Evolutionary conservation across 2,113 vertebrate genomes (phyloP).

Genomic region (Cynoglossus semilaevis): DNA sequence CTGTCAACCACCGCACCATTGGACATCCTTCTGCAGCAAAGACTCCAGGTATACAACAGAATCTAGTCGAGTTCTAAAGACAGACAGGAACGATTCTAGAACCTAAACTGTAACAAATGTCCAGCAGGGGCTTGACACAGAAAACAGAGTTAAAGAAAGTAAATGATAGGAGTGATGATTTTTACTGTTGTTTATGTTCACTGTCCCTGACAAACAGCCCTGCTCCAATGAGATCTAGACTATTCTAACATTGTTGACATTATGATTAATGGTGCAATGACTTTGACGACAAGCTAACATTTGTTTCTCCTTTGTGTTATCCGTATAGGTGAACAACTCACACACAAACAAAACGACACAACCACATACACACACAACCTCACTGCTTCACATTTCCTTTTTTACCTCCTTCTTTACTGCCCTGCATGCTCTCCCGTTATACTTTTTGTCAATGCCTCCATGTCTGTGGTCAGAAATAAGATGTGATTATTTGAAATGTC

Average conservation of each 20-base stretch:
- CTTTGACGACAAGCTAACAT: conserved; percentile 50
- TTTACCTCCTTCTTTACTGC: conserved; percentile 14
- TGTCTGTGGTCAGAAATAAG: too few relatives aligned
- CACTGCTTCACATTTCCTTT: conserved; percentile 9
- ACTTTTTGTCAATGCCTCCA: too few relatives aligned
- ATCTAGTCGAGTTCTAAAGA: conserved; percentile 5
- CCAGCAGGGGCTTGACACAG: too few relatives aligned
- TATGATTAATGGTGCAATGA: conserved; percentile 9
- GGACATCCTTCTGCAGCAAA: conserved; percentile 85
- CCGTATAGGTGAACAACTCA: conserved; percentile 75
- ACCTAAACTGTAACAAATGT: background rate
- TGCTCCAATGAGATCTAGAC: background rate
- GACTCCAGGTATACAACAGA: conserved; percentile 82
- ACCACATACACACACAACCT: conserved; percentile 27
- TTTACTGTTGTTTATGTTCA: too few relatives aligned
- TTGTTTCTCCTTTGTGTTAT: conserved; percentile 61
- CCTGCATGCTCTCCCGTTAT: too few relatives aligned
- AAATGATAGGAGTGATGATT: too few relatives aligned
- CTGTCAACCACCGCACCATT: conserved; percentile 83
- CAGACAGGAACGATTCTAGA: too few relatives aligned
- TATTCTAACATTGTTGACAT: background rate
- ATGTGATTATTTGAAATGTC: conserved; percentile 10
- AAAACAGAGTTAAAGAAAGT: too few relatives aligned
- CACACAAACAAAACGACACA: conserved; percentile 15
- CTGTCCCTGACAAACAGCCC: too few relatives aligned